A percentile compares a stretch with the other conserved stretches of the same genome.
phyloP scores from a whole-genome alignment of 2,888 invertebrate species.

The Octodonta nipae region DNA sequence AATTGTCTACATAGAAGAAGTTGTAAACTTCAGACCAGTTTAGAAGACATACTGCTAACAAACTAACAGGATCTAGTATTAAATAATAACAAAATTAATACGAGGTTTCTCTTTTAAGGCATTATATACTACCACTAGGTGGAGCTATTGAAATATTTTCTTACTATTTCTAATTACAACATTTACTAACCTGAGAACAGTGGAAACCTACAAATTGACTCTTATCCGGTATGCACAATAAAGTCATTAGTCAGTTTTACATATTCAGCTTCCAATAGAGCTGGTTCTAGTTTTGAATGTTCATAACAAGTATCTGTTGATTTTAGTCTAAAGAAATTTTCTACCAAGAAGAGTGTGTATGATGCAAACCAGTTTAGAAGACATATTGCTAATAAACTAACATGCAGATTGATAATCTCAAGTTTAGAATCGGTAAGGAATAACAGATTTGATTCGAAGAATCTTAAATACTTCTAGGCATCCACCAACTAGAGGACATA shows the following conservation, averaged over 20 bases:
- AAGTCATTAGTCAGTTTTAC: conserved; percentile 28
- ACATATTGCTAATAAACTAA: conserved; percentile 22
- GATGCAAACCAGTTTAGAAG: conserved; percentile 23
- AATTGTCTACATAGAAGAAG: too few relatives aligned
- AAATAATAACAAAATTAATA: too few relatives aligned
- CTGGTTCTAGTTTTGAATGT: conserved; percentile 22
- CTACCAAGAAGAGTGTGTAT: conserved; percentile 25
- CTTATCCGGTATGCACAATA: conserved; percentile 26
- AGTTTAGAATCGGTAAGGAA: conserved; percentile 24
- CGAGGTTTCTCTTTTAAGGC: too few relatives aligned
- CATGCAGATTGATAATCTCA: conserved; percentile 25
- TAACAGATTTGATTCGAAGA: conserved; percentile 17
- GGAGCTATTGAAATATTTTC: too few relatives aligned
- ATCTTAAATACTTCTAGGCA: conserved; percentile 24
- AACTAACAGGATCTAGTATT: too few relatives aligned
- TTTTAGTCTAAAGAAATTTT: conserved; percentile 20
- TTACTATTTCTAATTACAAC: too few relatives aligned
- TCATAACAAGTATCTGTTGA: conserved; percentile 18
- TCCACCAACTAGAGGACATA: conserved; percentile 25
- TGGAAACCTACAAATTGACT: too few relatives aligned
- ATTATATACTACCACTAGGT: too few relatives aligned
- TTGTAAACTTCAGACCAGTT: too few relatives aligned
- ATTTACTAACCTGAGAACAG: too few relatives aligned
- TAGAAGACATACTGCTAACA: too few relatives aligned
- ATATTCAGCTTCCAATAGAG: conserved; percentile 23